Percentiles rank a stretch among this genome's conserved stretches.
Conservation (phyloP, 2,797 vertebrate genomes). For the Falco rusticolus region DNA sequence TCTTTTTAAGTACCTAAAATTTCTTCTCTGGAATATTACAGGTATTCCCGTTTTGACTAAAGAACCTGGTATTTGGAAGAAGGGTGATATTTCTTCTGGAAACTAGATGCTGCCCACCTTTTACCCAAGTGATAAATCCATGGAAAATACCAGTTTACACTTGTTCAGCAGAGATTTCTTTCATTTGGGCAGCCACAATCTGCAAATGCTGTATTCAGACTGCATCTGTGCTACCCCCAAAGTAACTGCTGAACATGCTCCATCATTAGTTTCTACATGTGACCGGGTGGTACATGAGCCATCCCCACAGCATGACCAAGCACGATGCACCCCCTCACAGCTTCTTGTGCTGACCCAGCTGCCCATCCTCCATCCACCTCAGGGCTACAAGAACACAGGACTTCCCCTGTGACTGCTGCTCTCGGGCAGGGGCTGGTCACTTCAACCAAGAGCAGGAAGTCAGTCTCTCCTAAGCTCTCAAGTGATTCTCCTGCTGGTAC, state of each 20-base stretch:
- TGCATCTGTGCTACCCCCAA: not conserved
- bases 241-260: not conserved
- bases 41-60: not conserved
- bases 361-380: not conserved
- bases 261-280: not conserved
- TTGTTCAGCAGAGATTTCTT: not conserved
- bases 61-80: not conserved
- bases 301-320: fast-evolving
- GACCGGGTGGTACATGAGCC: not conserved
- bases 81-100: not conserved
- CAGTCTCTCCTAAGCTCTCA: not conserved
- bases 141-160: not conserved
- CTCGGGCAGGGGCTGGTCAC: not conserved
- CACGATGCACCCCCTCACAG: not conserved
- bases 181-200: not conserved
- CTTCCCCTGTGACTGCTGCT: not conserved
- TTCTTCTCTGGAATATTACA: not conserved
- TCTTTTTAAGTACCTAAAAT: not conserved
- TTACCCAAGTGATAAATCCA: not conserved
- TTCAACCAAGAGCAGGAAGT: not conserved
- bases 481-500: not conserved
- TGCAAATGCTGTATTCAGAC: not conserved
- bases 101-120: not conserved
- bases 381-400: not conserved
- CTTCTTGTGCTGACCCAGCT: not conserved